Evolutionary conservation across 2,797 vertebrate species (phyloP).

Genomic region (Triplophysa bombifrons): DNA sequence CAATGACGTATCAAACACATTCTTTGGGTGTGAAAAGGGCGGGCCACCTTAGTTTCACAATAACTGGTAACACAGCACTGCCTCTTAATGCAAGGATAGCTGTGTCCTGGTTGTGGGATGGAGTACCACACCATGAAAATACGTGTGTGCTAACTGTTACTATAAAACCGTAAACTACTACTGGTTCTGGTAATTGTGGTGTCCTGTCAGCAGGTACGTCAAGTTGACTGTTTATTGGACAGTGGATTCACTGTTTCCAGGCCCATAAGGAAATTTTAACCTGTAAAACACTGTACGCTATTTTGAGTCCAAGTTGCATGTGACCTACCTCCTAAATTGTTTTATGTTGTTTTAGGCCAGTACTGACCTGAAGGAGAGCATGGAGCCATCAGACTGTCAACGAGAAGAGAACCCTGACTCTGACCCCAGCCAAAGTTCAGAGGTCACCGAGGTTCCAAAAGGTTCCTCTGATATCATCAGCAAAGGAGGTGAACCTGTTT

Average conservation of each 20-base stretch:
- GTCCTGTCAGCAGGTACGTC: neutral
- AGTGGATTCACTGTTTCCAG: neutral
- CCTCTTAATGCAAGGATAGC: conserved; percentile 21
- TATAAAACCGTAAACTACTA: neutral
- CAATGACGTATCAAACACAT: neutral
- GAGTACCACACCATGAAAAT: conserved; percentile 8
- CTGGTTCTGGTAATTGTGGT: neutral
- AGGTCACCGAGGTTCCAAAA: conserved; percentile 44
- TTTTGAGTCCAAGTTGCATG: neutral
- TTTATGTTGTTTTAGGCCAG: conserved; percentile 38
- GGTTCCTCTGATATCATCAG: conserved; percentile 34
- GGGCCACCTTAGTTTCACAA: conserved; percentile 20
- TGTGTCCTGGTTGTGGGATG: neutral
- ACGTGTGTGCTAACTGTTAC: neutral
- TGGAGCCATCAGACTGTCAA: conserved; percentile 63
- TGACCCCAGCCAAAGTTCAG: conserved; percentile 61
- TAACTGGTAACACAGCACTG: conserved; percentile 5
- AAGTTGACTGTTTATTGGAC: conserved; percentile 16
- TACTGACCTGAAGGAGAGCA: conserved; percentile 60
- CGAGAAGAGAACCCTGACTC: conserved; percentile 44
- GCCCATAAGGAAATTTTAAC: conserved; percentile 20
- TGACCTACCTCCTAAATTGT: conserved; percentile 9
- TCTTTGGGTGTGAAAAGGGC: conserved; percentile 4
- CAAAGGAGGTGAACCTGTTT: conserved; percentile 41
- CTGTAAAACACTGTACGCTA: neutral